These are phyloP conservation scores for Cataglyphis livida DNA, from an alignment of 2,888 invertebrate genomes.

Conservation along the genomic window DNA sequence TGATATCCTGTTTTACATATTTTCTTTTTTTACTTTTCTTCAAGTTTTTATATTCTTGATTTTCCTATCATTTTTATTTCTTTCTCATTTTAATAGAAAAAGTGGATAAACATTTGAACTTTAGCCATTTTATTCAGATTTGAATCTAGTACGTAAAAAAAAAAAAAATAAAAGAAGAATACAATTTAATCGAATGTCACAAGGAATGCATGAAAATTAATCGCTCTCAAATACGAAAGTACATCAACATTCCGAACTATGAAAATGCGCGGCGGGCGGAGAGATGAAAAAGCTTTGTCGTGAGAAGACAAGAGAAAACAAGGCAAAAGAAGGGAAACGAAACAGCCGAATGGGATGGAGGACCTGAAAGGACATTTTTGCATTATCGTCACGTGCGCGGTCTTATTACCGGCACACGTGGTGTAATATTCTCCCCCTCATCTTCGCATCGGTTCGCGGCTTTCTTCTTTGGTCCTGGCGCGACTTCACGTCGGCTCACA, in stretches of 20 bases:
- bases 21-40: neutral
- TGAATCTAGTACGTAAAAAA: neutral
- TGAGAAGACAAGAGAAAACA: slow-evolving; percentile 43
- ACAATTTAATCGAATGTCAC: slow-evolving; percentile 57
- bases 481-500: slow-evolving; percentile 61
- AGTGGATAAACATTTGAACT: neutral
- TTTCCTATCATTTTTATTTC: neutral
- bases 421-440: slow-evolving; percentile 82
- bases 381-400: slow-evolving; percentile 84
- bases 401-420: slow-evolving; percentile 84
- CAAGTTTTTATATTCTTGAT: neutral
- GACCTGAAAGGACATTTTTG: slow-evolving; percentile 76
- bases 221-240: slow-evolving; percentile 40
- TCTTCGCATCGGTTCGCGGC: slow-evolving; percentile 61
- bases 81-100: neutral
- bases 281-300: slow-evolving; percentile 14
- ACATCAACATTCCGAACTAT: slow-evolving; percentile 21
- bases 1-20: neutral
- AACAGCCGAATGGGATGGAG: slow-evolving; percentile 16
- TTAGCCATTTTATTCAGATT: neutral
- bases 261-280: neutral
- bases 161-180: slow-evolving; percentile 21
- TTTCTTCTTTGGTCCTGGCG: slow-evolving; percentile 56
- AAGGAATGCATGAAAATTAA: slow-evolving; percentile 58
- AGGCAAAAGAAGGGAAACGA: slow-evolving; percentile 29